Conservation (phyloP, 2,797 vertebrate species). For the Pteropus rufus region DNA sequence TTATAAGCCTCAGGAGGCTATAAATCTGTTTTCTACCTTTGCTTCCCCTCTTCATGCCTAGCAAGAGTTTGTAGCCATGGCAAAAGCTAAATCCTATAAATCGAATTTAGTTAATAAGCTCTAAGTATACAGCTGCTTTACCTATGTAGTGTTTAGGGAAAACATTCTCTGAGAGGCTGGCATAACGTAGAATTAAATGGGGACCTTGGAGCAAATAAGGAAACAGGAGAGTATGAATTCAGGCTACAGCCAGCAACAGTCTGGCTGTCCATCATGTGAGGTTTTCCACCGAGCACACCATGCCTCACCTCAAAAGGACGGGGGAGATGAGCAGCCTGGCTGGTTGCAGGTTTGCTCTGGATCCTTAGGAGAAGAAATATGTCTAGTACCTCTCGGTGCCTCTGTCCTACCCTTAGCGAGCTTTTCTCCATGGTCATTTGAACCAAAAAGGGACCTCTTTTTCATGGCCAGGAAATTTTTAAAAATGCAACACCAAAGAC, state of each 20-base stretch:
- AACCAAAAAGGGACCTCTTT: not conserved
- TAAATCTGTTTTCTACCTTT: not conserved
- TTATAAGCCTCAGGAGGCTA: not conserved
- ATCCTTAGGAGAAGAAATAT: not conserved
- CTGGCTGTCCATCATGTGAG: not conserved
- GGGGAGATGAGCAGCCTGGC: not conserved
- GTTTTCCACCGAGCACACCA: not conserved
- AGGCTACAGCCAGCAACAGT: not conserved
- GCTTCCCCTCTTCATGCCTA: not conserved
- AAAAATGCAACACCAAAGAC: not conserved
- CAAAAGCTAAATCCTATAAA: constrained; percentile 6
- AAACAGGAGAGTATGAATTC: not conserved
- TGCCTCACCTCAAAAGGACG: not conserved
- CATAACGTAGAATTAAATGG: not conserved
- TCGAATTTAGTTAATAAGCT: constrained; percentile 2
- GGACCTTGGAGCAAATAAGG: not conserved
- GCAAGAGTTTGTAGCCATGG: not conserved
- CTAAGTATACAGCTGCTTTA: not conserved
- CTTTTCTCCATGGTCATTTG: not conserved
- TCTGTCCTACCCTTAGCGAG: not conserved
- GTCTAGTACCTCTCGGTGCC: not conserved
- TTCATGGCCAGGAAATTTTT: not conserved
- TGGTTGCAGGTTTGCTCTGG: not conserved
- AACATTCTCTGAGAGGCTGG: not conserved
- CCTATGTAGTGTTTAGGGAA: not conserved